Evolutionary conservation across 2,888 invertebrate genomes (phyloP), one percentile per base, ranked within the genome.

Genomic region (Rhamphomyia laevipes): DNA sequence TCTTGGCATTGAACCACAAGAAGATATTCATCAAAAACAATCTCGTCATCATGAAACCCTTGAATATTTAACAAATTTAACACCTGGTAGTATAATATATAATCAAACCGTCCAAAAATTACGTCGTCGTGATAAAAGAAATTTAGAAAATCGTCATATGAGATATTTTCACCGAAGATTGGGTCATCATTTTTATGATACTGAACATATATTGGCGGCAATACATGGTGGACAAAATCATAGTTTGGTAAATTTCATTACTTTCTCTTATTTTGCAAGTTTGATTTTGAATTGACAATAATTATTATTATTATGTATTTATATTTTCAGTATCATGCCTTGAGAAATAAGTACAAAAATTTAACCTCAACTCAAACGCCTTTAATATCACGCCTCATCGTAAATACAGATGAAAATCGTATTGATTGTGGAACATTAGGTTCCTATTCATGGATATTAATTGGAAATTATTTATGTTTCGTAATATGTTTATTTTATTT

Each of bases 391-490:
- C 53, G 53, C 46, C 52, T 51, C 49, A 53, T 56, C 51, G 48
- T 55, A 52, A 54, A 54, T 37, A 52, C 53, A 41, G 55, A 56
- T 46, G 49, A 53, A 52, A 54, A 57, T 51, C 50, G 54, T 45
- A 53, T 55, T 47, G 55, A 58, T 50, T 61, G 62, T 52, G 53
- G 49, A 47, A 51, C 56, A 43, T 54, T 60, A 11, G 53, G 58
- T 27, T 48, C 66, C 31, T 71, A 73, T 54, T 74, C 73, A 21
- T 75, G 77, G 74, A 61, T 71, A 13, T 74, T 76, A 57, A 64
- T 75, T 47, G 53, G 68, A 18, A 65, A 71, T 13, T 77, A 77
- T 57, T 61, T 73, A 12, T 56, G 65, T 4, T 77, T 76, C 57
- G 62, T 67, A 11, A 63, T 75, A 53, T 68, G 72, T 41, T 70